Base-by-base conservation (phyloP, 2,888 invertebrate species). In the Dioctria rufipes region DNA sequence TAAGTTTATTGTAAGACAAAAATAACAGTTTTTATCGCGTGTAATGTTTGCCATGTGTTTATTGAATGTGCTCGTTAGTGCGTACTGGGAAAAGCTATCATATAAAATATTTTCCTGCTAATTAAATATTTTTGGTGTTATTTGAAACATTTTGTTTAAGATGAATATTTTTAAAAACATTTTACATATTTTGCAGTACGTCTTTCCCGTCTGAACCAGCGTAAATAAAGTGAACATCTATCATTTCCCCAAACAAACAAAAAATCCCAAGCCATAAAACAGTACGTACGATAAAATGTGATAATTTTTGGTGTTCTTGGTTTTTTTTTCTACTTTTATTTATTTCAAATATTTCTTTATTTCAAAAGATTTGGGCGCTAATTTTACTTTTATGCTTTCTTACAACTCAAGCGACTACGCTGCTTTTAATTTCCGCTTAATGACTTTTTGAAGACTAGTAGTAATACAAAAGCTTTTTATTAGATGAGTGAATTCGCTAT, bases 121-220 rank as follows among this genome's bases (percentile, higher is more conserved):
- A 25, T 77, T 25, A 49, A 37, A 77, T 37, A 37, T 61, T 37
- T 61, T 13, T 46, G 61, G 42, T 61, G 46, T 25, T 77, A n/a
- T 46, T 37, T 63, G 39, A 63, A 46, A 49, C 11, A 49, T n/a
- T 37, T 60, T 63, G 11, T 13, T 6, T 63, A 3, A 65, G 37
- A 37, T 63, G 40, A 65, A 78, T 54, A 42, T 39, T 78, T 13
- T 78, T 66, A 66, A 60, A 25, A 66, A 78, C 51, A 60, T 78
- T 82, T 81, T 82, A 71, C 65, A 85, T 87, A 85, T 93, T 94
- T 92, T 93, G 89, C 95, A 96, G 96, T 95, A 95, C 95, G 95
- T 92, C 95, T 95, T 92, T 93, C 94, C 92, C 95, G 95, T 91
- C 93, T 95, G 92, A 95, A 93, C 92, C 94, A 95, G 92, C 89